Percentiles rank a stretch among this genome's conserved stretches.
These are phyloP conservation scores for Danionella cerebrum DNA, from an alignment of 2,113 vertebrate species.

Conservation along the genomic window DNA sequence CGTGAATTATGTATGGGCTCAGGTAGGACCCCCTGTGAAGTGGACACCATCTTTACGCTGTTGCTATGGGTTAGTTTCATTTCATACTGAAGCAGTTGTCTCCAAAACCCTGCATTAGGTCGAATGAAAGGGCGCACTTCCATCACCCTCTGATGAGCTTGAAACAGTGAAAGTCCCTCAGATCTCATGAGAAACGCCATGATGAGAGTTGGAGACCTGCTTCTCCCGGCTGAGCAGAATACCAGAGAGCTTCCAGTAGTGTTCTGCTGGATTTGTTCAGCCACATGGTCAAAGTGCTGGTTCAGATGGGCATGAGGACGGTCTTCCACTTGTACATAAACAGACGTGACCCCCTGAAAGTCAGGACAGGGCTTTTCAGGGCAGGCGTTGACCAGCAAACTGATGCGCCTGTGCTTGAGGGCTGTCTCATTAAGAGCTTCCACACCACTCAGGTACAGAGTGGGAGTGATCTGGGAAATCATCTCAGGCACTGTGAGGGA, in stretches of 20 bases:
- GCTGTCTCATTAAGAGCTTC: conserved; percentile 45
- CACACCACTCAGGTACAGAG: conserved; percentile 56
- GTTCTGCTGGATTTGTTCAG: conserved; percentile 52
- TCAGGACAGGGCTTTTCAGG: conserved; percentile 24
- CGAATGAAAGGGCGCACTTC: conserved; percentile 52
- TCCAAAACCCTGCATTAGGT: conserved; percentile 70
- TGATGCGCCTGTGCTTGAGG: conserved; percentile 54
- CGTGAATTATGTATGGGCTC: background rate
- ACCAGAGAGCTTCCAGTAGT: conserved; percentile 53
- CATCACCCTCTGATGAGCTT: conserved; percentile 52
- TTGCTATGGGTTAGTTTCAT: conserved; percentile 47
- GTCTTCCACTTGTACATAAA: conserved; percentile 55
- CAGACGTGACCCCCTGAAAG: conserved; percentile 36
- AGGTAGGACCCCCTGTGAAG: conserved; percentile 29
- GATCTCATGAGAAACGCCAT: conserved; percentile 69
- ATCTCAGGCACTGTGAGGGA: conserved; percentile 25
- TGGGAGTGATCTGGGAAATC: conserved; percentile 56
- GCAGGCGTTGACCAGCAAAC: conserved; percentile 49
- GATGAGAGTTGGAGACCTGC: conserved; percentile 59
- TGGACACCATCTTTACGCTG: conserved; percentile 51
- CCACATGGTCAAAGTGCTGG: conserved; percentile 56
- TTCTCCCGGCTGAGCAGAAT: conserved; percentile 62
- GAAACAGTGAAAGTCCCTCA: conserved; percentile 42
- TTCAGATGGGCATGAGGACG: conserved; percentile 36
- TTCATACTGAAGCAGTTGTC: conserved; percentile 67